Evolutionary conservation across 2,797 vertebrate species (phyloP).

Genomic region (Galaxias olidus): DNA sequence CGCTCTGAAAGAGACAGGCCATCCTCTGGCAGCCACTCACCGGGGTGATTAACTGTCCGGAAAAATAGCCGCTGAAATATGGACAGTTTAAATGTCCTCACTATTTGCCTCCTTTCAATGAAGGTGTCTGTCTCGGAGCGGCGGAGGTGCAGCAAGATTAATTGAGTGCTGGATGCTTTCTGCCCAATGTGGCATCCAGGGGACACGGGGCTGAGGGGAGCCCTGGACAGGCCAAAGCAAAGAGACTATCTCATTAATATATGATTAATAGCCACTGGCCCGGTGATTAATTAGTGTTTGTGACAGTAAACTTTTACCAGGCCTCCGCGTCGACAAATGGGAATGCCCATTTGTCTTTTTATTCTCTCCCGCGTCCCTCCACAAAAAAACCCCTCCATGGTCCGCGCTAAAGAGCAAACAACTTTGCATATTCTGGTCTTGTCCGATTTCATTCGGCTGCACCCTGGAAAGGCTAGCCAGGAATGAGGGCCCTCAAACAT

Average conservation of each 20-base stretch:
- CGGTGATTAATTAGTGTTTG: constrained; percentile 89
- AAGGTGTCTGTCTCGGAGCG: constrained; percentile 65
- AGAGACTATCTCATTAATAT: constrained; percentile 85
- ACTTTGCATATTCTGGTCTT: constrained; percentile 89
- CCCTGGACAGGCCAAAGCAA: constrained; percentile 73
- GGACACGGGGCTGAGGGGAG: constrained; percentile 59
- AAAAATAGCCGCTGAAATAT: constrained; percentile 73
- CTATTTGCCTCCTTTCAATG: constrained; percentile 77
- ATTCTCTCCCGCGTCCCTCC: constrained; percentile 28
- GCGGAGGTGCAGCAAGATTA: constrained; percentile 73
- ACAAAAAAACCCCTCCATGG: constrained; percentile 31
- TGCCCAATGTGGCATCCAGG: constrained; percentile 67
- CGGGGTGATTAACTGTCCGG: constrained; percentile 73
- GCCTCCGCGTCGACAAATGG: constrained; percentile 61
- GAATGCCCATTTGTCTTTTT: constrained; percentile 74
- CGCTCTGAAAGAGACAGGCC: constrained; percentile 22
- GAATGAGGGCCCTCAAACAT: constrained; percentile 80
- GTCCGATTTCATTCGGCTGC: constrained; percentile 81
- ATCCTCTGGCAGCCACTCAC: constrained; percentile 27
- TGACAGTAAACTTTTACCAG: constrained; percentile 80
- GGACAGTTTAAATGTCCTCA: constrained; percentile 72
- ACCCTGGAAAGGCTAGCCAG: constrained; percentile 74
- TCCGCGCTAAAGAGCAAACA: constrained; percentile 50
- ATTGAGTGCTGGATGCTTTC: constrained; percentile 78
- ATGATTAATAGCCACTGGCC: constrained; percentile 83